These are phyloP conservation scores for Taurulus bubalis DNA, from an alignment of 2,113 vertebrate genomes.

Conservation along the genomic window DNA sequence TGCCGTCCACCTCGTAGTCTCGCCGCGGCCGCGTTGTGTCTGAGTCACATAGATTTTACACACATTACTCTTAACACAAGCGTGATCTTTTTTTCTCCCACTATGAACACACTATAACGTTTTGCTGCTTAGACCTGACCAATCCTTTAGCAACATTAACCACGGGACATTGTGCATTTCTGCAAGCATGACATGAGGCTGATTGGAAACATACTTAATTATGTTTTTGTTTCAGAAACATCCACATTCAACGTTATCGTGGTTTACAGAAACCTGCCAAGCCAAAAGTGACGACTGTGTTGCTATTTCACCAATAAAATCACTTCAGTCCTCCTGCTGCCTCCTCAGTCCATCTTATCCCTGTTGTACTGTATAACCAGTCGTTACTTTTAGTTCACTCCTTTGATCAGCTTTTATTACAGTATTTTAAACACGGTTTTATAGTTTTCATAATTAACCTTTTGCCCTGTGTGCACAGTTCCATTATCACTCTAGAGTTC, in stretches of 20 bases:
- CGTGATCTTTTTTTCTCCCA: not conserved
- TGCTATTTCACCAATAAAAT: no score
- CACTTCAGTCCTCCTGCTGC: not conserved
- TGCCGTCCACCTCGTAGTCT: conserved; percentile 96
- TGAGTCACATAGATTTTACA: conserved; percentile 58
- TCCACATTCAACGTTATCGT: no score
- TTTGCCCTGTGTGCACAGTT: not conserved
- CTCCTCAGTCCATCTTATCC: not conserved
- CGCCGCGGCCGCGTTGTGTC: conserved; percentile 96
- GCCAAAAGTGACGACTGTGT: no score
- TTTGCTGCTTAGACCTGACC: no score
- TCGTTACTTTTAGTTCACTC: not conserved
- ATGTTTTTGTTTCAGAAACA: no score
- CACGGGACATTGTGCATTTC: not conserved
- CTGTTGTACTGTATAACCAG: not conserved
- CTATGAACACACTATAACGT: no score
- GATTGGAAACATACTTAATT: no score
- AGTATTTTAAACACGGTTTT: not conserved
- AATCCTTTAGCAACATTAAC: no score
- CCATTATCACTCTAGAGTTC: not conserved
- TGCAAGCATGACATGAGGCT: not conserved
- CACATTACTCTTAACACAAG: not conserved
- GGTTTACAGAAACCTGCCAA: no score
- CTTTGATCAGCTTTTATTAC: not conserved
- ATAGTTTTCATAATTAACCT: not conserved